phyloP scores from a whole-genome alignment of 2,888 invertebrate genomes.

The Heliconius aoede region DNA sequence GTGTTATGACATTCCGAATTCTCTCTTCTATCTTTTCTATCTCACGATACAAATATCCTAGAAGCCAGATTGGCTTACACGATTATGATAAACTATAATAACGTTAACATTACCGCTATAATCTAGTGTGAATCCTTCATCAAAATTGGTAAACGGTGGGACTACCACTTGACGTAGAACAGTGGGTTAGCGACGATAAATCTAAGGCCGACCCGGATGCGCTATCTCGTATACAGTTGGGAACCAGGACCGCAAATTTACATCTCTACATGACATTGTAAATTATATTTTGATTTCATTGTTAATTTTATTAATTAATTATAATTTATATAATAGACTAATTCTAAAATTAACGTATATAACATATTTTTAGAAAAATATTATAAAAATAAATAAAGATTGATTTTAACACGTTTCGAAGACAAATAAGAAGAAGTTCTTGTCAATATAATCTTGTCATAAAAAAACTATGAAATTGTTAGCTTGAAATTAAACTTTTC shows the following conservation, averaged over 20 bases:
- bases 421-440: too few species aligned
- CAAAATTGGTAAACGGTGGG: conserved; percentile 66
- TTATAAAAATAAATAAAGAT: too few species aligned
- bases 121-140: conserved; percentile 56
- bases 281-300: conserved; percentile 20
- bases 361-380: too few species aligned
- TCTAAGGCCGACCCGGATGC: conserved; percentile 60
- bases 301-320: too few species aligned
- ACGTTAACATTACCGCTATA: conserved; percentile 16
- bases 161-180: conserved; percentile 62
- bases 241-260: conserved; percentile 46
- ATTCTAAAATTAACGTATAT: too few species aligned
- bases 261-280: conserved; percentile 30
- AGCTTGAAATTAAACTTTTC: neutral
- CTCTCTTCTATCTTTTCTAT: too few species aligned
- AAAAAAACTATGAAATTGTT: neutral
- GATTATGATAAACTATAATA: conserved; percentile 21
- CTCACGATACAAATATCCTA: neutral
- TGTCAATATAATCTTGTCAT: too few species aligned
- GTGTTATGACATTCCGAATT: too few species aligned
- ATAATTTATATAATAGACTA: too few species aligned
- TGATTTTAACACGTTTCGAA: too few species aligned
- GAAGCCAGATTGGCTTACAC: neutral
- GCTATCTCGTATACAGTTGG: conserved; percentile 57
- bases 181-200: conserved; percentile 69